Evolutionary conservation across 2,113 vertebrate genomes (phyloP).

Genomic region (Macquaria ambigua): DNA sequence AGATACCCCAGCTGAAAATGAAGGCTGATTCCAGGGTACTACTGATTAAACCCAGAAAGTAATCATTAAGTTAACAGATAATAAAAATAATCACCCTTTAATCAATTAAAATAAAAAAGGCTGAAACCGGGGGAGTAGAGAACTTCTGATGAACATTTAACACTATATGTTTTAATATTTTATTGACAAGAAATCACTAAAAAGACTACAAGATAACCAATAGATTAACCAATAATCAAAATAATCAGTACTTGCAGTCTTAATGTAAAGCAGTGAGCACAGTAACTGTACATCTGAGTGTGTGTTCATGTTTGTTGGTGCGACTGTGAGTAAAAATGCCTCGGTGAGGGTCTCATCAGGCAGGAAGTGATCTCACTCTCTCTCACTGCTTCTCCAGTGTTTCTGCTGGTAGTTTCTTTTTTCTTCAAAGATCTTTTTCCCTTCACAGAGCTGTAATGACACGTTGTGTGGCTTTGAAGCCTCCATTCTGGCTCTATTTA

Average conservation of each 20-base stretch:
- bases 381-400: conserved; percentile 19
- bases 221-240: background rate
- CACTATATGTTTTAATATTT: no score
- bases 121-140: no score
- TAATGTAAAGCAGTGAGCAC: background rate
- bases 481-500: conserved; percentile 80
- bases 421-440: conserved; percentile 36
- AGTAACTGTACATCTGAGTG: background rate
- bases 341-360: conserved; percentile 13
- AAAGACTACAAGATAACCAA: background rate
- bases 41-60: background rate
- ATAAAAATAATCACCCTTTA: background rate
- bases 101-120: no score
- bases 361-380: conserved; percentile 63
- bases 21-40: no score
- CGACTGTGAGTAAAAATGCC: background rate
- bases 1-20: background rate
- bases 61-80: background rate
- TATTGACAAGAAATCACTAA: no score
- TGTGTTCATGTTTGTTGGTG: conserved; percentile 6
- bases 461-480: conserved; percentile 69
- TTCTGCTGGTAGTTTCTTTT: conserved; percentile 19
- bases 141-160: no score
- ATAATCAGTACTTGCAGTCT: background rate
- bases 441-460: conserved; percentile 72